Evolutionary conservation across 2,888 invertebrate species (phyloP), one percentile per base, ranked within the genome.

Genomic region (Empis livida): DNA sequence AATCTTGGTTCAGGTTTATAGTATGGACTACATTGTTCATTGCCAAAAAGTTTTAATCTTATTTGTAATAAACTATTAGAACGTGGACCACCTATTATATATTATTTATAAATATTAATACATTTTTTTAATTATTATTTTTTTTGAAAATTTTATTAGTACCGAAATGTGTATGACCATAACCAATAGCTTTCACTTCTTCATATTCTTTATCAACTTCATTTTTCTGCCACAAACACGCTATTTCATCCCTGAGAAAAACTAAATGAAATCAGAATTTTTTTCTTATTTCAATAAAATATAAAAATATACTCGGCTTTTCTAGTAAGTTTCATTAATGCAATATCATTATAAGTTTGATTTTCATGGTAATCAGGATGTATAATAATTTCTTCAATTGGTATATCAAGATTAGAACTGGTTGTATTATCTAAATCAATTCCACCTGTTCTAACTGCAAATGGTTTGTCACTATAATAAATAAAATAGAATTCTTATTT

Each of bases 321-420:
- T n/a, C 11, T 6, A 2, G 9, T 5, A 13, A 20, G 51, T 50
- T 65, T 56, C 11, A 77, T 43, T 3, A 77, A 56, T 10, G 74
- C 76, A 50, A 77, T 75, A 51, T 77, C 77, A 48, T 73, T 62
- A 57, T 76, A 75, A 53, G 68, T 66, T 27, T 59, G 55, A 5
- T 67, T 63, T 30, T 61, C 59, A 20, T 56, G 57, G 55, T 73
- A 73, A 5, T 63, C 52, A 16, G 71, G 71, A 59, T 74, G 72
- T 10, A 56, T 50, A 23, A 64, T 60, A 30, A 67, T 59, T 43
- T 61, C 49, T 8, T 49, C 53, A 3, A 71, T 58, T 13, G 41
- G 41, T 8, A 41, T 41, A 41, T 41, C n/a, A n/a, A n/a, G 11
- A 41, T 23, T n/a, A 3, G 41, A 9, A 23, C 14, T 14, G 3